These are phyloP conservation scores for Tetranychus piercei DNA, from an alignment of 2,888 invertebrate genomes.

Conservation along the genomic window DNA sequence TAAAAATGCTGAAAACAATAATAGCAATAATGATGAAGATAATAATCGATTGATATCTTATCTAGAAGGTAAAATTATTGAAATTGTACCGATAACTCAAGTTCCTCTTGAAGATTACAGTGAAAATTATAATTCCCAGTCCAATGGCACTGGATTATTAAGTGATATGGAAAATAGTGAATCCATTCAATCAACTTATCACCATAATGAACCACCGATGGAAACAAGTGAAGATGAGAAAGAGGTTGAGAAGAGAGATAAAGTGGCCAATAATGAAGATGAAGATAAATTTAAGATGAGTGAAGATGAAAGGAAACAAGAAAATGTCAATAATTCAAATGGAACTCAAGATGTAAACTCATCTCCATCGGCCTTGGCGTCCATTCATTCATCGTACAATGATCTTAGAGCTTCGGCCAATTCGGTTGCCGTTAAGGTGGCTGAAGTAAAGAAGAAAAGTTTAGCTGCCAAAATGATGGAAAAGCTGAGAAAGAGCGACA, in stretches of 20 bases:
- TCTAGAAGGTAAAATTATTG: not conserved
- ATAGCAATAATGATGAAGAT: not conserved
- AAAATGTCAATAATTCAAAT: not conserved
- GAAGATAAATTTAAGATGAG: not conserved
- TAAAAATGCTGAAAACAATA: not conserved
- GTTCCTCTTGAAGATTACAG: not conserved
- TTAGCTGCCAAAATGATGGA: slow-evolving; percentile 5
- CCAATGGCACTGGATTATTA: too few species aligned
- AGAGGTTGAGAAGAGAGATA: not conserved
- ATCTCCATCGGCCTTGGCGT: not conserved
- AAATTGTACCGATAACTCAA: not conserved
- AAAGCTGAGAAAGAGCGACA: not conserved
- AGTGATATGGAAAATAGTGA: not conserved
- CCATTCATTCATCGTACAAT: not conserved
- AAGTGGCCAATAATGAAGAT: not conserved
- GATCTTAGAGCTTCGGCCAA: not conserved
- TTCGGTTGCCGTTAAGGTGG: not conserved
- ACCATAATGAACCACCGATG: not conserved
- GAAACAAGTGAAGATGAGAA: too few species aligned
- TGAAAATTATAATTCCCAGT: not conserved
- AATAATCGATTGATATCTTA: not conserved
- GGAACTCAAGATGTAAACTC: not conserved
- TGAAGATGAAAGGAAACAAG: not conserved
- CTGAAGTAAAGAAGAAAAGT: slow-evolving; percentile 2
- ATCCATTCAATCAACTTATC: not conserved